Evolutionary conservation across 2,888 invertebrate species (phyloP).

Genomic region (Acronicta psi): DNA sequence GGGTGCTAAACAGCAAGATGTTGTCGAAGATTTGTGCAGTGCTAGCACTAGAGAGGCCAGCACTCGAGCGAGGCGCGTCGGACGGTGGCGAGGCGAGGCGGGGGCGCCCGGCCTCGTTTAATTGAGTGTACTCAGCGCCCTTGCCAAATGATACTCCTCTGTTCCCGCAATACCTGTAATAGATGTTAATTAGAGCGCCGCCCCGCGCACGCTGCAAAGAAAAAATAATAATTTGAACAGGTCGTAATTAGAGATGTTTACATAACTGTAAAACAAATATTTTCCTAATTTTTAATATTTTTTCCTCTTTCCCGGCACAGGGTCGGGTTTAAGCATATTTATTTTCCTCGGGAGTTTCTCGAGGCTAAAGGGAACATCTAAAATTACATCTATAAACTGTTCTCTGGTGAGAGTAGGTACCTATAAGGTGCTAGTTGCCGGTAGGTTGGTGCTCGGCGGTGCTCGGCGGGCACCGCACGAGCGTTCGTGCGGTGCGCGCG

Average conservation of each 20-base stretch:
- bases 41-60: constrained; percentile 30
- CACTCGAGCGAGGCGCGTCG: constrained; percentile 42
- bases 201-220: constrained; percentile 77
- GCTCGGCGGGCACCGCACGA: no score
- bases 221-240: constrained; percentile 88
- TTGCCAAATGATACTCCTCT: constrained; percentile 86
- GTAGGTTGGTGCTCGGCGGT: neutral
- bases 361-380: constrained; percentile 76
- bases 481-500: constrained; percentile 16
- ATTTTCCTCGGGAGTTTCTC: constrained; percentile 80
- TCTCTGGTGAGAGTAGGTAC: constrained; percentile 45
- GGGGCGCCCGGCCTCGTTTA: constrained; percentile 74
- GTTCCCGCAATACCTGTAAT: constrained; percentile 87
- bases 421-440: constrained; percentile 38
- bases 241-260: constrained; percentile 89
- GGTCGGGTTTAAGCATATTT: constrained; percentile 88
- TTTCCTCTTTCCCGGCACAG: constrained; percentile 77
- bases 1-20: constrained; percentile 2
- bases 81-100: constrained; percentile 54
- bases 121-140: constrained; percentile 88
- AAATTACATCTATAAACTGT: constrained; percentile 81
- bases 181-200: constrained; percentile 87
- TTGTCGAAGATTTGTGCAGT: constrained; percentile 33
- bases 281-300: constrained; percentile 87
- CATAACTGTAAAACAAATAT: constrained; percentile 88